phyloP scores from a whole-genome alignment of 2,113 vertebrate species.

The Actenoides hombroni region DNA sequence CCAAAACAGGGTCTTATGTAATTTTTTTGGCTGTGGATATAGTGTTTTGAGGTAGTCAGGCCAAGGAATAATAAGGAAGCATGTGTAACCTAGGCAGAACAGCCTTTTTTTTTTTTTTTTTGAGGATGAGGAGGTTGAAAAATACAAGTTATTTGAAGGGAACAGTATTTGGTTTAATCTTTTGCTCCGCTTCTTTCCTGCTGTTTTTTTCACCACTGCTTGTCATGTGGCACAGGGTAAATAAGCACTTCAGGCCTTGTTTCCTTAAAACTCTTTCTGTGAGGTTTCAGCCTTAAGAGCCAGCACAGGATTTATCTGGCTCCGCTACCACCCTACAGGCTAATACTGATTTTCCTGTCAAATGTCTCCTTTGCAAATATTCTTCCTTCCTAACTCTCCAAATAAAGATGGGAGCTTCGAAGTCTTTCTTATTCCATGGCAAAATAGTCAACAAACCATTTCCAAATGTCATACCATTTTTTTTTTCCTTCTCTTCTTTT shows the following conservation, averaged over 20 bases:
- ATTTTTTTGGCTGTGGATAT: neutral
- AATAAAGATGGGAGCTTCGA: conserved; percentile 44
- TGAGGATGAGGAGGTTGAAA: neutral
- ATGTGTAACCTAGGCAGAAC: neutral
- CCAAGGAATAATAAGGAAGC: neutral
- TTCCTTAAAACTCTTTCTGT: conserved; percentile 31
- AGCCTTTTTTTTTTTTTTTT: neutral
- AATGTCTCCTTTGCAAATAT: conserved; percentile 58
- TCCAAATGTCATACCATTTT: neutral
- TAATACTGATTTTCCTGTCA: conserved; percentile 67
- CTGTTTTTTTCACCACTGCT: neutral
- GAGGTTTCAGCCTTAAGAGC: conserved; percentile 48
- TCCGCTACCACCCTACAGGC: conserved; percentile 25
- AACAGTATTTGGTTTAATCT: neutral
- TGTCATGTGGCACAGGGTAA: conserved; percentile 23
- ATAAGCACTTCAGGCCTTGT: conserved; percentile 25
- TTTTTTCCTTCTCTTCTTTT: too few species aligned
- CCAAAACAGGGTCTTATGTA: neutral
- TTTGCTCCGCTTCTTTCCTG: neutral
- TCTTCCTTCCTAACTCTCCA: conserved; percentile 23
- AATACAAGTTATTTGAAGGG: neutral
- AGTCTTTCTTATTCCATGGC: conserved; percentile 25
- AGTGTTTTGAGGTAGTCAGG: neutral
- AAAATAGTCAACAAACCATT: conserved; percentile 37
- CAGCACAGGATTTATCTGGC: conserved; percentile 55